Percentiles rank a stretch among this genome's conserved stretches.
Conservation (phyloP, 2,888 invertebrate species). For the Mycalesis mineus region DNA sequence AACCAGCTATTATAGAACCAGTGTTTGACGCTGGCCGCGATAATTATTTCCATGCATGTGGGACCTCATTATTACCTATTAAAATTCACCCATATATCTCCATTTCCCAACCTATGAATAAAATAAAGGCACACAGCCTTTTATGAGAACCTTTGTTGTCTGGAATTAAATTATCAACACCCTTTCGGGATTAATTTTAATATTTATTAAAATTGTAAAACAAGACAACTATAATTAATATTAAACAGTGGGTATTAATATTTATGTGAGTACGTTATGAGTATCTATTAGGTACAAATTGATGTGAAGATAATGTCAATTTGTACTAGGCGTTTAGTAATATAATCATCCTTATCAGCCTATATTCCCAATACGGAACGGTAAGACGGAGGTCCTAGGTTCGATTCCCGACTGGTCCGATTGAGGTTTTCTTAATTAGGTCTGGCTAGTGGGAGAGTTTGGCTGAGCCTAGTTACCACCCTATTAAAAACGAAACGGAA, state of each 20-base stretch:
- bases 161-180: slow-evolving; percentile 20
- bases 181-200: slow-evolving; percentile 16
- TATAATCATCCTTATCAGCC: too few species aligned
- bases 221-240: neutral
- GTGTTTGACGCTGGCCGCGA: slow-evolving; percentile 34
- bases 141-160: slow-evolving; percentile 20
- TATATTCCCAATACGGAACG: too few species aligned
- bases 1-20: neutral
- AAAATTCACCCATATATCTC: slow-evolving; percentile 60
- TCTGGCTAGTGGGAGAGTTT: too few species aligned
- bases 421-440: too few species aligned
- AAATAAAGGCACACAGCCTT: slow-evolving; percentile 19
- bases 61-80: slow-evolving; percentile 58
- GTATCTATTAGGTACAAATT: too few species aligned
- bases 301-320: neutral
- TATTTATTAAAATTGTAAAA: slow-evolving; percentile 12
- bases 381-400: too few species aligned
- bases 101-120: slow-evolving; percentile 27
- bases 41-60: slow-evolving; percentile 52
- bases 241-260: neutral
- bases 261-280: neutral
- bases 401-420: too few species aligned
- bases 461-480: too few species aligned
- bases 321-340: too few species aligned
- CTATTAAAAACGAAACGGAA: too few species aligned